phyloP scores from a whole-genome alignment of 2,797 vertebrate species.

The Artibeus jamaicensis region DNA sequence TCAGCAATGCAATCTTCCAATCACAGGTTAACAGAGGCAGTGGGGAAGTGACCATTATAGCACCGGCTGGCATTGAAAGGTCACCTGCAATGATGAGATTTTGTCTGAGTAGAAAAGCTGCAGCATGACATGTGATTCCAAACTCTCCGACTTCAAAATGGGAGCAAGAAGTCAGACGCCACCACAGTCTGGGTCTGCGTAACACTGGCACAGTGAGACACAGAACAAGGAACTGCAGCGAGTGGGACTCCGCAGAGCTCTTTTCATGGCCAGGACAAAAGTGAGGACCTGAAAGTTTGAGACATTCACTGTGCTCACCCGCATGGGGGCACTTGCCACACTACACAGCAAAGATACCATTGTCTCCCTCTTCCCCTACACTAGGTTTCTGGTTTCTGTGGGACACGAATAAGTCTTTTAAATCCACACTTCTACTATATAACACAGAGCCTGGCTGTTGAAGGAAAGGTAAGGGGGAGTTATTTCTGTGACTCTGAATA shows the following conservation, averaged over 20 bases:
- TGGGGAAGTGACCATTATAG: constrained; percentile 6
- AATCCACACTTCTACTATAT: neutral
- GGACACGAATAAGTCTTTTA: constrained; percentile 40
- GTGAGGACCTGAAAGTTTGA: neutral
- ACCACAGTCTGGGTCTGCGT: neutral
- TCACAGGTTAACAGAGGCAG: neutral
- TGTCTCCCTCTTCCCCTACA: neutral
- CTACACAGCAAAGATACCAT: neutral
- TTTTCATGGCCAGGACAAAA: neutral
- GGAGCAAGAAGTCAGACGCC: neutral
- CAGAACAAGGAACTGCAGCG: constrained; percentile 30
- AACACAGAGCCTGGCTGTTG: constrained; percentile 2
- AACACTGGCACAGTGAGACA: neutral
- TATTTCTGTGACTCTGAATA: constrained; percentile 59
- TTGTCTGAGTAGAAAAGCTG: constrained; percentile 41
- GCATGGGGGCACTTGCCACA: neutral
- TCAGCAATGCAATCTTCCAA: constrained; percentile 42
- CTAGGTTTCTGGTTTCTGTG: constrained; percentile 24
- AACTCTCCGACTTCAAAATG: constrained; percentile 40
- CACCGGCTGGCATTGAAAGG: constrained; percentile 35
- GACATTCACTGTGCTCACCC: neutral
- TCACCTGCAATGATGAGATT: constrained; percentile 9
- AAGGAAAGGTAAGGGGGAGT: neutral
- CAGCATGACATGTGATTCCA: neutral
- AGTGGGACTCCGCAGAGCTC: neutral